These are phyloP conservation scores for Heliconius erato DNA, from an alignment of 2,888 invertebrate species.

Conservation along the genomic window DNA sequence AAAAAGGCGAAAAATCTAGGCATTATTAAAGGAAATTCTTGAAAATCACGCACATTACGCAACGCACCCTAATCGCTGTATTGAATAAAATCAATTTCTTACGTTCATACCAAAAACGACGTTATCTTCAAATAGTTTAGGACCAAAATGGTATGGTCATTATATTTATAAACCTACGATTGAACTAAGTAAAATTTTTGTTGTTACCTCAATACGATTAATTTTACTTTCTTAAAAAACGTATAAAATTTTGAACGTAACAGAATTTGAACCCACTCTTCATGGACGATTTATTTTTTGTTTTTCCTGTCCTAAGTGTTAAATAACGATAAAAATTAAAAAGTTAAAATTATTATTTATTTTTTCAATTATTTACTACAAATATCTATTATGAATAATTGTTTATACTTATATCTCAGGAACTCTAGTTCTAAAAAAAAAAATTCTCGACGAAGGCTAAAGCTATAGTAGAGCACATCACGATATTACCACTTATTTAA, in stretches of 20 bases:
- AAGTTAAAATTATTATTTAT: no score
- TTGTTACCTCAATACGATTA: background rate
- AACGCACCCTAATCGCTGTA: slow-evolving; percentile 12
- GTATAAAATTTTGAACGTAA: background rate
- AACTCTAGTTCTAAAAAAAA: no score
- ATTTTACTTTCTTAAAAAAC: background rate
- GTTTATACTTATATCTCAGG: no score
- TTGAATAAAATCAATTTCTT: slow-evolving; percentile 25
- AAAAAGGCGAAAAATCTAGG: slow-evolving; percentile 1
- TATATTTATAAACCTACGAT: background rate
- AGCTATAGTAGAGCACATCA: no score
- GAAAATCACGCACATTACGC: slow-evolving; percentile 28
- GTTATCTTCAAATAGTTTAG: background rate
- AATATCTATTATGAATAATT: no score
- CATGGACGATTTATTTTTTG: background rate
- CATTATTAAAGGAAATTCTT: slow-evolving; percentile 1
- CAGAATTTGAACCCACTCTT: background rate
- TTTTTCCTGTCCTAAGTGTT: no score
- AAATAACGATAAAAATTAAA: no score
- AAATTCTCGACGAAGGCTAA: no score
- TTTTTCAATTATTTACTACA: no score
- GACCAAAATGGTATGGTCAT: background rate
- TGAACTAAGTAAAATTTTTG: background rate
- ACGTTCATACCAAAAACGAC: background rate
- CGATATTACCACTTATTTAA: no score